Conservation (phyloP, 1,140 invertebrate species). For the Ceratitis capitata region DNA sequence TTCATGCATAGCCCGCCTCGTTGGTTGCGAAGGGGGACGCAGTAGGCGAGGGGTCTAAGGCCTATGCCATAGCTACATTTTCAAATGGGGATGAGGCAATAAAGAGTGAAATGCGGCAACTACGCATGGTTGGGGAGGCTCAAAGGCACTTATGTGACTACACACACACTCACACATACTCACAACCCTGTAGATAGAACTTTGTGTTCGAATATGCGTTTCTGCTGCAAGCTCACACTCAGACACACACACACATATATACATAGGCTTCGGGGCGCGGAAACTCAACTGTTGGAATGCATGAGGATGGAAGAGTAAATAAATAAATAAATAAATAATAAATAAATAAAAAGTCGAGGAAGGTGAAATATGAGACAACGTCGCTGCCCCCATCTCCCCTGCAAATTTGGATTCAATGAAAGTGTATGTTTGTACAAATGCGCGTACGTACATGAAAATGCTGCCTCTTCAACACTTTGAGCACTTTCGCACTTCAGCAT, state of each 20-base stretch:
- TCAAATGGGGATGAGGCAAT: background rate
- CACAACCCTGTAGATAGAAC: background rate
- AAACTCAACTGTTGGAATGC: background rate
- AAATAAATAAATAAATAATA: constrained; percentile 22
- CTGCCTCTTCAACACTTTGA: background rate
- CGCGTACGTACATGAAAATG: background rate
- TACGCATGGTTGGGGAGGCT: background rate
- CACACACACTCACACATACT: background rate
- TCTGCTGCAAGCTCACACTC: background rate
- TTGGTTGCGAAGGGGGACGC: too few relatives aligned
- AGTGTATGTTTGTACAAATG: background rate
- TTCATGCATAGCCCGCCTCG: background rate
- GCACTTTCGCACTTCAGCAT: background rate
- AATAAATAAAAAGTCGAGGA: background rate
- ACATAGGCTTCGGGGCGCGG: background rate
- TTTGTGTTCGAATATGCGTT: background rate
- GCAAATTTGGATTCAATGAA: too few relatives aligned
- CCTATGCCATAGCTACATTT: background rate
- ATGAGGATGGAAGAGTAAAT: background rate
- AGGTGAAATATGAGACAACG: background rate
- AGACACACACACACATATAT: background rate
- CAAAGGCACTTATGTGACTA: background rate
- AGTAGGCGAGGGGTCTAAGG: too few relatives aligned
- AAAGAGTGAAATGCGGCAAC: background rate
- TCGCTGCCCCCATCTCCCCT: too few relatives aligned